These are phyloP conservation scores for Leptodactylus fallax DNA, from an alignment of 2,797 vertebrate species.

Conservation along the genomic window DNA sequence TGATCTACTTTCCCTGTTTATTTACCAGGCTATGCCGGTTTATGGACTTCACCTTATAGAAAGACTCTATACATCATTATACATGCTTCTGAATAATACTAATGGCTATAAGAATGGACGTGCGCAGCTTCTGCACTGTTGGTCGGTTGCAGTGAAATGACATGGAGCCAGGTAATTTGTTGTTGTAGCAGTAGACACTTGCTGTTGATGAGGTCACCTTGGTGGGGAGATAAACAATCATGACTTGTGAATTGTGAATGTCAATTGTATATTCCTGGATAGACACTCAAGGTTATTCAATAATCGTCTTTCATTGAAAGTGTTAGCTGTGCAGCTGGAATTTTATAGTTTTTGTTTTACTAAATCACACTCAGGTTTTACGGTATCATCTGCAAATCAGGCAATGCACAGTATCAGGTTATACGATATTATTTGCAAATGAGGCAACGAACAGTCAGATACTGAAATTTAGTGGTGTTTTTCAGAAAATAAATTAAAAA, in stretches of 20 bases:
- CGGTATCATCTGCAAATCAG: neutral
- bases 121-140: neutral
- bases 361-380: neutral
- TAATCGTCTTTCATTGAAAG: neutral
- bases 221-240: conserved; percentile 18
- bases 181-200: neutral
- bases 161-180: conserved; percentile 6
- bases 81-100: neutral
- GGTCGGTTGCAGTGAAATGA: neutral
- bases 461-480: too few relatives aligned
- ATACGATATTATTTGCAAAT: too few relatives aligned
- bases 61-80: neutral
- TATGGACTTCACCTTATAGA: neutral
- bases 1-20: neutral
- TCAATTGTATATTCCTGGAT: conserved; percentile 17
- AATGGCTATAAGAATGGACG: neutral
- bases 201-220: conserved; percentile 21
- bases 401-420: neutral
- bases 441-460: too few relatives aligned
- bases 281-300: conserved; percentile 14
- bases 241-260: conserved; percentile 14
- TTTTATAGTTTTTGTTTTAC: neutral
- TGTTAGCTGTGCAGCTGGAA: neutral
- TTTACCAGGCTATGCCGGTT: neutral
- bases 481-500: too few relatives aligned